These are phyloP conservation scores for Lepidostoma basale DNA, from an alignment of 1,140 invertebrate genomes.

Conservation along the genomic window DNA sequence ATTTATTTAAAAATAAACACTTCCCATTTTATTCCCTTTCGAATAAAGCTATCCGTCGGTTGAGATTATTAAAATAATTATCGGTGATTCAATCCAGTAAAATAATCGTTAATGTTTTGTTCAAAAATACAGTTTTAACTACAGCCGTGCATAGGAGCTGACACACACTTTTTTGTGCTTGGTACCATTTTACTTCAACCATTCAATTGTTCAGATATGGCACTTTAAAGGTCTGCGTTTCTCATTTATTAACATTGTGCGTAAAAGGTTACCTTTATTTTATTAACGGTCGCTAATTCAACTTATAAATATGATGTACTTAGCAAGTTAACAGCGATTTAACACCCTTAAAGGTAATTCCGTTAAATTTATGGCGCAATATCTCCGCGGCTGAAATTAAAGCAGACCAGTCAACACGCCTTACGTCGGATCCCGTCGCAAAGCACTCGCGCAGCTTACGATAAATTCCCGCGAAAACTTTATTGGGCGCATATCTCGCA, in stretches of 20 bases:
- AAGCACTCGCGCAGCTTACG: neutral
- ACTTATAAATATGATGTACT: neutral
- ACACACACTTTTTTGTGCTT: neutral
- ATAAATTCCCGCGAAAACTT: neutral
- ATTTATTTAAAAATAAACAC: too few species aligned
- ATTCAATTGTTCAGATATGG: too few species aligned
- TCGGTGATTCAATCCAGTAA: too few species aligned
- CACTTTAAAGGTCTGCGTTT: neutral
- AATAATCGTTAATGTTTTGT: too few species aligned
- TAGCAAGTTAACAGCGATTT: neutral
- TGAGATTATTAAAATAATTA: too few species aligned
- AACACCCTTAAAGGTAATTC: neutral
- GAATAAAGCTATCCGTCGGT: too few species aligned
- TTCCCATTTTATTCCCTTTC: too few species aligned
- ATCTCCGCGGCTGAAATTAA: constrained; percentile 4
- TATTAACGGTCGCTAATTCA: neutral
- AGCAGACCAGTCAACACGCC: neutral
- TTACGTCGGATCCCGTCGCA: neutral
- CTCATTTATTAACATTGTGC: neutral
- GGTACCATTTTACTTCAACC: too few species aligned
- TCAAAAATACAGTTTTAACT: too few species aligned
- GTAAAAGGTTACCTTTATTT: neutral
- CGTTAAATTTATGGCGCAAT: constrained; percentile 10
- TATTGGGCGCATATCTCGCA: neutral
- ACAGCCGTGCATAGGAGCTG: too few species aligned